A percentile compares a stretch with the other conserved stretches of the same genome.
Evolutionary conservation across 1,140 invertebrate species (phyloP).

Genomic region (Oppia nitens): DNA sequence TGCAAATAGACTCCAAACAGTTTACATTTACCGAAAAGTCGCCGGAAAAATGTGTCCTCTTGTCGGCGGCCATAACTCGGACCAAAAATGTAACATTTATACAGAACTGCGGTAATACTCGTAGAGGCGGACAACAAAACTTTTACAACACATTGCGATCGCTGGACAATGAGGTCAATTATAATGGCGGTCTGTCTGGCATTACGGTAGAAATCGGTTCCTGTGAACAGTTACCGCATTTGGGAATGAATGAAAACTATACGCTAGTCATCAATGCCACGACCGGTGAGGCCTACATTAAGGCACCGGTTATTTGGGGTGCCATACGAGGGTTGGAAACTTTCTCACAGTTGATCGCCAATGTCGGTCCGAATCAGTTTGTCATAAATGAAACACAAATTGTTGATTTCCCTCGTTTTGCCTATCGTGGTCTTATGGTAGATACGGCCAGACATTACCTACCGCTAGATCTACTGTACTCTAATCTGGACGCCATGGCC

Average conservation of each 20-base stretch:
- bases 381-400: conserved; percentile 37
- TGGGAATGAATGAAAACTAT: conserved; percentile 43
- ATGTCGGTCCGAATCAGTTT: conserved; percentile 24
- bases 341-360: conserved; percentile 48
- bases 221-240: conserved; percentile 39
- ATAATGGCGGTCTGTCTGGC: conserved; percentile 23
- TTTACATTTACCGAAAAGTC: conserved; percentile 21
- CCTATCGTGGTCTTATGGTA: conserved; percentile 55
- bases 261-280: conserved; percentile 1
- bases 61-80: conserved; percentile 37
- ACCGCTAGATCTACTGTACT: conserved; percentile 40
- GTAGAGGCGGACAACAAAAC: background rate
- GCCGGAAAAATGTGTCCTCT: conserved; percentile 32
- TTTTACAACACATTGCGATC: conserved; percentile 7
- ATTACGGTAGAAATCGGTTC: conserved; percentile 24
- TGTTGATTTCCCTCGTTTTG: conserved; percentile 49
- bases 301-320: conserved; percentile 43
- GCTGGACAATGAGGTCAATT: conserved; percentile 2
- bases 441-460: conserved; percentile 68
- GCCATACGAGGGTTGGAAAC: conserved; percentile 57
- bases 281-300: background rate
- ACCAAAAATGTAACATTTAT: conserved; percentile 19
- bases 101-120: conserved; percentile 1
- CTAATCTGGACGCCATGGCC: conserved; percentile 37
- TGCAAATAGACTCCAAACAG: conserved; percentile 3